Evolutionary conservation across 2,888 invertebrate species (phyloP), one percentile per base, ranked within the genome.

Genomic region (Rhingia rostrata): DNA sequence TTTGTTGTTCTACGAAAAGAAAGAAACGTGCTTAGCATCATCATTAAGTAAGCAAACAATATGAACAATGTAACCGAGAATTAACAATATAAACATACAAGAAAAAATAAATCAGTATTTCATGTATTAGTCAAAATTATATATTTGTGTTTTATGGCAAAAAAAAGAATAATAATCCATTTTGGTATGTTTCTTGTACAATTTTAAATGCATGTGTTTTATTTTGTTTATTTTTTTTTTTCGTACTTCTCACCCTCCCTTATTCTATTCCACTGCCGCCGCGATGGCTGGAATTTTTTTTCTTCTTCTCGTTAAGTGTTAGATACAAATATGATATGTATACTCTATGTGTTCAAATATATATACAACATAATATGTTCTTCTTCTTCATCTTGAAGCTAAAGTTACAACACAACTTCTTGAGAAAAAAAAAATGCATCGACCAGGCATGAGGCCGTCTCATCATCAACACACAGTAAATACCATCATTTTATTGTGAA

Each of bases 151-250:
- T 74, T 63, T 74, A 79, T 56, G 67, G 39, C 51, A 69, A 67
- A 56, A 53, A 35, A 63, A 66, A 73, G 37, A 67, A 54, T 64
- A 61, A 67, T 45, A 72, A 78, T 80, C 49, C 33, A 39, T 67
- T 73, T 77, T 72, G 67, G 63, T 69, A 69, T 83, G 54, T 78
- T 67, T 64, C 61, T 49, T 51, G 43, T 63, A 67, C 53, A 72
- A 78, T 61, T 78, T 56, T 43, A 51, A 64, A 35, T 35, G 73
- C 82, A 67, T 83, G 85, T 86, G 83, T 87, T 86, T 86, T 86
- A 86, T 85, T 75, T 77, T 66, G 22, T 41, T 53, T 67, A 6
- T 22, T 85, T 75, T 77, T 66, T 12, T 41, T 53, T 67, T 12
- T 12, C 37, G 45, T 14, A 30, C 9, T 45, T 41, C 9, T 33